phyloP scores from a whole-genome alignment of 2,113 vertebrate genomes.

The Gopherus flavomarginatus region DNA sequence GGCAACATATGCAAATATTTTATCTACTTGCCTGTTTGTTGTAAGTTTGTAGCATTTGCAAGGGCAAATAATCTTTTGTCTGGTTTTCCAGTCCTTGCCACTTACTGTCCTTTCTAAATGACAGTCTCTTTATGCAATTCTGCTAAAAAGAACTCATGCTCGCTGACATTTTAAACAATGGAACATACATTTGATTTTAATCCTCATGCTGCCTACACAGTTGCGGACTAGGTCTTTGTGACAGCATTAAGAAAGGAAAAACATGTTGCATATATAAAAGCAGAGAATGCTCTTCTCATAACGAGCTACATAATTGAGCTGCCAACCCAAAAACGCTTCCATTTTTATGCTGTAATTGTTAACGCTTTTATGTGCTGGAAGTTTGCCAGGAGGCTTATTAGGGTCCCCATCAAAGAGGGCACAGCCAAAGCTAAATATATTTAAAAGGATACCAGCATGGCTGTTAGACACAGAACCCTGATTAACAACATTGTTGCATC shows the following conservation, averaged over 20 bases:
- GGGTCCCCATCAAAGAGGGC: conserved; percentile 2
- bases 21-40: background rate
- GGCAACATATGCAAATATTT: background rate
- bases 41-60: background rate
- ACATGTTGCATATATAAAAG: conserved; percentile 63
- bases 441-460: background rate
- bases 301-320: conserved; percentile 40
- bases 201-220: conserved; percentile 48
- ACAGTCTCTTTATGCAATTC: conserved; percentile 22
- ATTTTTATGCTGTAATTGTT: background rate
- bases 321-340: conserved; percentile 42
- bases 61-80: background rate
- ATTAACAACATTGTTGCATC: background rate
- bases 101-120: conserved; percentile 32
- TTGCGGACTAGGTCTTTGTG: conserved; percentile 32
- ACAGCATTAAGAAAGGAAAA: conserved; percentile 65
- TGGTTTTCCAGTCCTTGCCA: background rate
- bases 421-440: background rate
- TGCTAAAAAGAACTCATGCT: conserved; percentile 52
- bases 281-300: conserved; percentile 49
- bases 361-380: conserved; percentile 10
- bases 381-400: background rate
- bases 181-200: conserved; percentile 63
- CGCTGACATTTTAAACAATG: conserved; percentile 67
- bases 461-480: background rate